phyloP scores from a whole-genome alignment of 2,888 invertebrate species.

The Villa cingulata region DNA sequence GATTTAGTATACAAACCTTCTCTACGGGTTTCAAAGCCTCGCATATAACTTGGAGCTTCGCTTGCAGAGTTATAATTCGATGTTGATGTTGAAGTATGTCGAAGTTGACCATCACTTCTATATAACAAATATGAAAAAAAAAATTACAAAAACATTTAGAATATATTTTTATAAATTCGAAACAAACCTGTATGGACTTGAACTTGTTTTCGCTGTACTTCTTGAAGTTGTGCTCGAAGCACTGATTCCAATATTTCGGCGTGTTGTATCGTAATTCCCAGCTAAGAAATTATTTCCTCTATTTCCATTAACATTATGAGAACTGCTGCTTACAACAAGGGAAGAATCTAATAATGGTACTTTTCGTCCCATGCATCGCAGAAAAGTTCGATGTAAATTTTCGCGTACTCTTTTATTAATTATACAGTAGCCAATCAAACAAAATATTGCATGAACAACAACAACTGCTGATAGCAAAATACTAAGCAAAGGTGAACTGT shows the following conservation, averaged over 20 bases:
- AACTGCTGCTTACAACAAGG: conserved; percentile 58
- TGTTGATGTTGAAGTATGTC: conserved; percentile 73
- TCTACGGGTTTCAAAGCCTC: conserved; percentile 43
- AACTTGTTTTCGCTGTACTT: conserved; percentile 87
- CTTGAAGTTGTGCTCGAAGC: conserved; percentile 89
- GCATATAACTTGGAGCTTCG: conserved; percentile 58
- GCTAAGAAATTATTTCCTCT: conserved; percentile 30
- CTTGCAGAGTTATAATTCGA: conserved; percentile 76
- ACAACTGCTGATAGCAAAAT: conserved; percentile 66
- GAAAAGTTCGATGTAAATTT: conserved; percentile 44
- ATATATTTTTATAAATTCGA: background rate
- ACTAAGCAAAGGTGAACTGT: conserved; percentile 56
- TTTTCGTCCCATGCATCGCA: conserved; percentile 68
- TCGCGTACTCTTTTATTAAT: conserved; percentile 73
- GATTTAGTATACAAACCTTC: conserved; percentile 7
- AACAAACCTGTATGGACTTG: conserved; percentile 72
- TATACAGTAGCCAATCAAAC: conserved; percentile 74
- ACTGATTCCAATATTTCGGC: conserved; percentile 80
- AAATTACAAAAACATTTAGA: too few relatives aligned
- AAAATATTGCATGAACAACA: conserved; percentile 66
- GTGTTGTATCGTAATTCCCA: conserved; percentile 41
- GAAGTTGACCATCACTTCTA: conserved; percentile 62
- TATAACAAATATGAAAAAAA: conserved; percentile 16
- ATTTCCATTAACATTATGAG: conserved; percentile 52
- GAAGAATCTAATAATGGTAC: conserved; percentile 66